These are phyloP conservation scores for Belgica antarctica DNA, from an alignment of 2,888 invertebrate species.

Conservation along the genomic window DNA sequence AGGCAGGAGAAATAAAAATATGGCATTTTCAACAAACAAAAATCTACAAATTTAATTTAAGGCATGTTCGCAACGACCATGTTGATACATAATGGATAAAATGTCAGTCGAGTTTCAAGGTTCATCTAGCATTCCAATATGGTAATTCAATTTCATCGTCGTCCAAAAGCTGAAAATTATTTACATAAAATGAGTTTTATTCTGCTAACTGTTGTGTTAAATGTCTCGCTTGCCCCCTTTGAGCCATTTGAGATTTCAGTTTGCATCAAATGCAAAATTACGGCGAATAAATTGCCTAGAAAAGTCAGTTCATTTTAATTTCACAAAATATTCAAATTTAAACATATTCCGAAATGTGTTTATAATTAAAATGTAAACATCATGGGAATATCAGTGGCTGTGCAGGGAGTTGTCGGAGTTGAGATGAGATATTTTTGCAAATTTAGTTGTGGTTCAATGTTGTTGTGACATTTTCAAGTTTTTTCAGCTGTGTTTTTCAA, in stretches of 20 bases:
- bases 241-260: background rate
- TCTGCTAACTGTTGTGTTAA: no score
- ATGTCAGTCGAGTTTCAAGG: constrained; percentile 16
- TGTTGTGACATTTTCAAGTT: no score
- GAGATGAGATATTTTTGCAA: no score
- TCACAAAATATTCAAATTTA: constrained; percentile 2
- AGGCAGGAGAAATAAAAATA: background rate
- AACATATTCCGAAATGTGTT: background rate
- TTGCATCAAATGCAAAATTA: background rate
- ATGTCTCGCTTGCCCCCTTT: background rate
- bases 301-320: background rate
- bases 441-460: no score
- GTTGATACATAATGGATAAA: background rate
- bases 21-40: background rate
- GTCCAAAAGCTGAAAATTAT: background rate
- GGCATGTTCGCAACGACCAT: background rate
- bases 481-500: no score
- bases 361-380: constrained; percentile 25
- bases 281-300: background rate
- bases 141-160: background rate
- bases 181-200: constrained; percentile 24
- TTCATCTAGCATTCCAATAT: constrained; percentile 21
- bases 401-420: background rate
- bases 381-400: background rate
- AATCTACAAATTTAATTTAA: background rate